Percentiles rank a stretch among this genome's conserved stretches.
These are phyloP conservation scores for Hesperia comma DNA, from an alignment of 2,888 invertebrate genomes.

Conservation along the genomic window DNA sequence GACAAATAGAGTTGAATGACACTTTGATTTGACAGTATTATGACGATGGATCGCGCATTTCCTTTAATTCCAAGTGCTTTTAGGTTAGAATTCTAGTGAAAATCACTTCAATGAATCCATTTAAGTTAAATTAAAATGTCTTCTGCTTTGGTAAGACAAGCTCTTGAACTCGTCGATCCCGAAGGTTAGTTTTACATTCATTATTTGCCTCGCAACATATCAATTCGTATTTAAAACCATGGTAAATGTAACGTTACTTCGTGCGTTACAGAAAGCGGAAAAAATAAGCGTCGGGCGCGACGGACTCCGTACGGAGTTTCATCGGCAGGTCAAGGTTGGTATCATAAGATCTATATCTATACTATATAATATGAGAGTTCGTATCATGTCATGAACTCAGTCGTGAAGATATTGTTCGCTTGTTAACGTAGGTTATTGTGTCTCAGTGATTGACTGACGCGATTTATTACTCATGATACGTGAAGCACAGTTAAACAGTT, in stretches of 20 bases:
- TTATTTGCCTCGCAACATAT: neutral
- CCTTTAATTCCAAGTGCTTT: neutral
- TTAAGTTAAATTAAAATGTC: conserved; percentile 75
- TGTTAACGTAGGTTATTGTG: no score
- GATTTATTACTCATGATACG: no score
- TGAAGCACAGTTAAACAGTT: no score
- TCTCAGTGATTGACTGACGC: no score
- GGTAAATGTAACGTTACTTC: neutral
- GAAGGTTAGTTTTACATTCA: conserved; percentile 56
- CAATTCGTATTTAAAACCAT: neutral
- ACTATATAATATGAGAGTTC: no score
- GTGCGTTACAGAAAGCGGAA: conserved; percentile 60
- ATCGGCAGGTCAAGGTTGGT: conserved; percentile 69
- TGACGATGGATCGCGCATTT: neutral
- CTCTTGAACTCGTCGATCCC: conserved; percentile 81
- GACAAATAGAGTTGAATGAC: no score
- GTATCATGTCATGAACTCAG: no score
- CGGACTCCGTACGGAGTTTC: conserved; percentile 49
- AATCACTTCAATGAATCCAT: conserved; percentile 55
- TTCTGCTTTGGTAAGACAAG: conserved; percentile 81
- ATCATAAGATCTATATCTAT: no score
- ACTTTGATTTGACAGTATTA: no score
- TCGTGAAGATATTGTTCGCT: neutral
- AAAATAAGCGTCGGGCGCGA: conserved; percentile 50
- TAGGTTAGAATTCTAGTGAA: conserved; percentile 27